Evolutionary conservation across 2,888 invertebrate genomes (phyloP).

Genomic region (Pycnomerus fuliginosus): DNA sequence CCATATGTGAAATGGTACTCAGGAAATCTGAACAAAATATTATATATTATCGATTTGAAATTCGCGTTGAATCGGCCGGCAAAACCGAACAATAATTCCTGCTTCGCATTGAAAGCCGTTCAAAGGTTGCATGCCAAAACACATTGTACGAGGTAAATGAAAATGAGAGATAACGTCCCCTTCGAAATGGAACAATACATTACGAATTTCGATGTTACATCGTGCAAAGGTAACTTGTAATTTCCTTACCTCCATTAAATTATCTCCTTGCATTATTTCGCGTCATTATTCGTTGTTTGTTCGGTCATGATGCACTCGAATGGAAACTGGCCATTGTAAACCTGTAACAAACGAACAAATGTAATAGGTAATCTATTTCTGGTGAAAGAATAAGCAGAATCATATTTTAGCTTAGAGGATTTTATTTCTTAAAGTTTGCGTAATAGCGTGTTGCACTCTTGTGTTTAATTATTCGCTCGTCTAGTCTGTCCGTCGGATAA

Average conservation of each 20-base stretch:
- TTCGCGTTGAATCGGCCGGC: slow-evolving; percentile 7
- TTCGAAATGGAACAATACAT: slow-evolving; percentile 8
- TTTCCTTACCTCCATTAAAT: slow-evolving; percentile 44
- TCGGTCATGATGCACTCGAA: slow-evolving; percentile 34
- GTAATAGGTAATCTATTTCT: too few species aligned
- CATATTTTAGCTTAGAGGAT: too few species aligned
- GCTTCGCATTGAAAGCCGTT: background rate
- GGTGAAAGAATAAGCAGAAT: too few species aligned
- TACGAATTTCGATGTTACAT: slow-evolving; percentile 5
- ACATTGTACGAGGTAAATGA: slow-evolving; percentile 17
- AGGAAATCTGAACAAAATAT: too few species aligned
- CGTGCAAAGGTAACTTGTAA: slow-evolving; percentile 14
- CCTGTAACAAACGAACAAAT: slow-evolving; percentile 21
- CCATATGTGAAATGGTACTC: too few species aligned
- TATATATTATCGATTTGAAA: slow-evolving; percentile 3
- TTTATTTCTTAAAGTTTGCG: too few species aligned
- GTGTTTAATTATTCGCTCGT: too few species aligned
- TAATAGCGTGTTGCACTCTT: too few species aligned
- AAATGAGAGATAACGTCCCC: slow-evolving; percentile 17
- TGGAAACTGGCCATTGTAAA: slow-evolving; percentile 22
- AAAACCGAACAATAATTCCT: slow-evolving; percentile 6
- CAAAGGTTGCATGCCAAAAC: slow-evolving; percentile 17
- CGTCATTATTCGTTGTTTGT: slow-evolving; percentile 37
- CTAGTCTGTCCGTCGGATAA: too few species aligned
- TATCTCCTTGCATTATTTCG: slow-evolving; percentile 41